Base-by-base conservation (phyloP, 2,888 invertebrate genomes). In the Odontocerum albicorne region DNA sequence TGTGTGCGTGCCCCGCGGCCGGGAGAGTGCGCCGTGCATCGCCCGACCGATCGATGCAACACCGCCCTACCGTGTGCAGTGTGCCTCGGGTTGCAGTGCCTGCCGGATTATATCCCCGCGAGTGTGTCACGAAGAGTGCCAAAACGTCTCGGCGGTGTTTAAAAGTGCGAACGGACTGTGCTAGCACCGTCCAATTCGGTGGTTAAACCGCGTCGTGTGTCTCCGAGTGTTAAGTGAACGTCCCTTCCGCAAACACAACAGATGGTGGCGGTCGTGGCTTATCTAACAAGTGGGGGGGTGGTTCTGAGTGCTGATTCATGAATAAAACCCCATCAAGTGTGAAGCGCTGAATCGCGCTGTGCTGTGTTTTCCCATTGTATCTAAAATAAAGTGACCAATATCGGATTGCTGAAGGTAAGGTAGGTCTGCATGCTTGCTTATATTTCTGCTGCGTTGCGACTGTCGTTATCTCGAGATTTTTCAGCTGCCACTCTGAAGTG, bases 251-350 rank as follows among this genome's bases (percentile, higher is more conserved):
- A n/a, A n/a, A n/a, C n/a, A n/a, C 38, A 16, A 16, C 39, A 20
- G 51, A 15, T 31, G 47, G 33, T 50, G 61, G 55, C 54, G 44
- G 27, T 32, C 20, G 16, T 22, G 50, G 21, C 20, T 31, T 31
- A 22, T 15, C 56, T 47, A 57, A 59, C 55, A 50, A 52, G 55
- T 56, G 60, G 36, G 62, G 62, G 49, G 35, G 47, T 49, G 61
- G 57, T 42, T 59, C 61, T 56, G 57, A 59, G 13, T 35, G 16
- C 42, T 43, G 43, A 42, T 50, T 50, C 42, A 39, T 49, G 40
- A 27, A 40, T 21, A 35, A 50, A 42, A 13, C 42, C 40, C 49
- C 43, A n/a, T 31, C 19, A 35, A 20, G n/a, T 38, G 33, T 22
- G 31, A 38, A 15, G 15, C 43, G n/a, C 19, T 2, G 2, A 36